Evolutionary conservation across 1,140 invertebrate genomes (phyloP), one percentile per base, ranked within the genome.

Genomic region (Ceratina japonica): DNA sequence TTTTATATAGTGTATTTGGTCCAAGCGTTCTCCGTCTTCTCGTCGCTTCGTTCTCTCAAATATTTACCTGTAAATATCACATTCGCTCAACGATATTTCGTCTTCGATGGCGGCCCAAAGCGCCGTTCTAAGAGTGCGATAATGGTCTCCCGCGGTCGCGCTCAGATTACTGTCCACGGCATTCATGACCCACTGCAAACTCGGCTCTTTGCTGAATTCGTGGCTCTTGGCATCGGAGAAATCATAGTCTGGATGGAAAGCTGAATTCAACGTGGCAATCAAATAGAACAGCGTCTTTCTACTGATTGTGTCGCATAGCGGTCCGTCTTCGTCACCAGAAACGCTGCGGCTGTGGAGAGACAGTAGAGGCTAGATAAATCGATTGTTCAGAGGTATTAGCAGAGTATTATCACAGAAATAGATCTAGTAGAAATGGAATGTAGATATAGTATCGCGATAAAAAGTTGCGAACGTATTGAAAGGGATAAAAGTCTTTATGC

Each of bases 151-250:
- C 27, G 96, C 96, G 12, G 97, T 96, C 13, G 97, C 96, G 85
- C 95, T 96, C 78, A 99, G 92, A 90, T 98, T 97, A 82, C 95
- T 97, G 90, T 99, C 97, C 51, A 98, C 96, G 24, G 96, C 95
- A 90, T 97, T 96, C 93, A 97, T 96, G n/a, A 98, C 97, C 96
- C 96, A 98, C 92, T 97, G 95, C 63, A 96, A 90, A 65, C 96
- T 97, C 13, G 98, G 97, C 89, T 99, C 98, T 87, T 97, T 97
- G 92, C 98, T 99, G 91, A 99, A 99, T 93, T 99, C 98, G 88
- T 98, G 96, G 91, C 98, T 98, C 94, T 98, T 98, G n/a, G 98
- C 97, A 93, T 98, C 95, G 84, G 97, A 97, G 93, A 99, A 99
- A 94, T 99, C 98, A 94, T 99, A 99, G 93, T 99, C 98, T 52